Evolutionary conservation across 2,797 vertebrate species (phyloP), one percentile per base, ranked within the genome.

Genomic region (Muscicapa striata): DNA sequence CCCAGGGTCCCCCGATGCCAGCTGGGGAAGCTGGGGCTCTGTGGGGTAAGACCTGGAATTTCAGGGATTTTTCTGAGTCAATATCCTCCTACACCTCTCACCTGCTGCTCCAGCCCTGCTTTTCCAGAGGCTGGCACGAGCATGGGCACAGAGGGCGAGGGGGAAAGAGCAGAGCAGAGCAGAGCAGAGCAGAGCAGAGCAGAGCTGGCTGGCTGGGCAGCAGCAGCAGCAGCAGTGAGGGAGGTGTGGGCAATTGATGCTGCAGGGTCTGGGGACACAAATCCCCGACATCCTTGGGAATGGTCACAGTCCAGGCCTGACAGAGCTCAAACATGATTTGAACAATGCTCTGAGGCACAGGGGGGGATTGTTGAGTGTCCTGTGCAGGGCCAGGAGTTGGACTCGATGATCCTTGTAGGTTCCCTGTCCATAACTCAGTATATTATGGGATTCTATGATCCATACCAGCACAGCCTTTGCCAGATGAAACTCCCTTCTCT

Each of bases 401-500:
- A 10, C 20, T 77, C 1, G 1, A 21, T 55, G 34, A 55, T 41
- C 48, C 34, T 46, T 30, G 29, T 17, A 40, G 10, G 24, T 8
- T 61, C 24, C 29, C 54, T 45, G 13, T 30, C 49, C 32, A 24
- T 24, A 69, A 21, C 20, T 69, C 30, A 36, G 46, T 40, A 20
- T 52, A 30, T 69, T 34, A 24, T 34, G 48, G 24, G 34, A 40
- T 68, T 40, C 30, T 34, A 0, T 40, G 29, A 46, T 48, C 34
- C 43, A 8, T 3, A 57, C 22, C 64, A 26, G 27, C 0, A 0
- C 58, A 83, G 51, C 57, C n/a, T 20, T 27, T 3, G 1, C 13
- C 23, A 1, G 3, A 19, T 10, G 54, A 14, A 30, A 2, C 9
- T 21, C 67, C 54, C 34, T 6, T 1, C 27, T 40, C n/a, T 2